Evolutionary conservation across 2,888 invertebrate genomes (phyloP), one percentile per base, ranked within the genome.

Genomic region (Acleris sparsana): DNA sequence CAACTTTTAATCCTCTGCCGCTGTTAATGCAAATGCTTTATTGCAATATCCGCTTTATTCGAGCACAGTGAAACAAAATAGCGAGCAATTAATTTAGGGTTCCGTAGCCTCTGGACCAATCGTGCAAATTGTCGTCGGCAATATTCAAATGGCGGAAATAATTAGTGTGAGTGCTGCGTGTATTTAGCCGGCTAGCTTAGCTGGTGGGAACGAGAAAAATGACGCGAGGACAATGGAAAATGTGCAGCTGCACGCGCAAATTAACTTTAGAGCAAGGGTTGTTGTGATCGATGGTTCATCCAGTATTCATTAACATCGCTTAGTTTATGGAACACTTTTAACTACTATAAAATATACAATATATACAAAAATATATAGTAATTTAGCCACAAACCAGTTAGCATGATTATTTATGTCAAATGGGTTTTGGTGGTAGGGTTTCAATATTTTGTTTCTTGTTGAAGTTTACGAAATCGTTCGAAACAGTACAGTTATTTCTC

Each of bases 101-200:
- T 76, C 81, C 80, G 44, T 78, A 81, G 80, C 81, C 77, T 80
- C 82, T 82, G 87, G 88, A 87, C 92, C 92, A 89, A 92, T 92
- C 88, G 81, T 22, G 78, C 84, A 90, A 92, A 93, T 91, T 91
- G 92, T 92, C 88, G 79, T 76, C 79, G 81, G 89, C 89, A 89
- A 92, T 93, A 92, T 92, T 92, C 89, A 93, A 93, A 93, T 93
- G 93, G 88, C 89, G 89, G 87, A 88, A 92, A 93, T 89, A 93
- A 93, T 93, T 93, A 93, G 82, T 77, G 78, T 84, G 83, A 93
- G 93, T 93, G 93, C 92, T 86, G 76, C 78, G 76, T 78, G 84
- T 80, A 82, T 81, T 84, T 80, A 74, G 75, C 75, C 69, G 73
- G 71, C 74, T 74, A 72, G 25, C 76, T 71, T 58, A 67, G 70